Evolutionary conservation across 2,113 vertebrate genomes (phyloP).

Genomic region (Cynopterus brachyotis): DNA sequence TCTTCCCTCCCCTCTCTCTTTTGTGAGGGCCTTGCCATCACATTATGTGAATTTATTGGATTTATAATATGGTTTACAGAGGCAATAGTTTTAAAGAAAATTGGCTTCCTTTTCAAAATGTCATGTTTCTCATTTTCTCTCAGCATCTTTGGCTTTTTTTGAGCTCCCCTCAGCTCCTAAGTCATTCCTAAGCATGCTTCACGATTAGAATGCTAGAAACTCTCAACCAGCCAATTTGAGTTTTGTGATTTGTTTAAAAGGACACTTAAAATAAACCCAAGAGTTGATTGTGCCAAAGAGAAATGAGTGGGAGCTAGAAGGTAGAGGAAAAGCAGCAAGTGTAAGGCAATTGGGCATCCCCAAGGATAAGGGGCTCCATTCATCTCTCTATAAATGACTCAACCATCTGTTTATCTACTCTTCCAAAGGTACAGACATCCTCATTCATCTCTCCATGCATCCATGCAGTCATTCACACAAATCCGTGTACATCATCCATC

Average conservation of each 20-base stretch:
- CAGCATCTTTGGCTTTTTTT: constrained; percentile 79
- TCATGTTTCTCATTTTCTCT: constrained; percentile 87
- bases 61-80: constrained; percentile 85
- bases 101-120: constrained; percentile 87
- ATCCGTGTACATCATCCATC: not conserved
- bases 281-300: constrained; percentile 73
- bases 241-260: constrained; percentile 82
- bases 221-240: constrained; percentile 82
- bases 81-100: constrained; percentile 86
- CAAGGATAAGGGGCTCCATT: not conserved
- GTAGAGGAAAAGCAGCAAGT: not conserved
- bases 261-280: constrained; percentile 79
- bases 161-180: constrained; percentile 81
- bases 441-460: not conserved
- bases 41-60: constrained; percentile 83
- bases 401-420: not conserved
- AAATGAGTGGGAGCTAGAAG: constrained; percentile 51
- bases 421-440: not conserved
- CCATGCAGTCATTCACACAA: not conserved
- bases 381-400: not conserved
- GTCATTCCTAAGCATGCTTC: constrained; percentile 83
- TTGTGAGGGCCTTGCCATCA: constrained; percentile 77
- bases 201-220: constrained; percentile 84
- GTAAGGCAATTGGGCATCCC: not conserved
- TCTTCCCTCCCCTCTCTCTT: constrained; percentile 37